Conservation (phyloP, 2,113 vertebrate genomes). For the Pelvicachromis taeniatus region DNA sequence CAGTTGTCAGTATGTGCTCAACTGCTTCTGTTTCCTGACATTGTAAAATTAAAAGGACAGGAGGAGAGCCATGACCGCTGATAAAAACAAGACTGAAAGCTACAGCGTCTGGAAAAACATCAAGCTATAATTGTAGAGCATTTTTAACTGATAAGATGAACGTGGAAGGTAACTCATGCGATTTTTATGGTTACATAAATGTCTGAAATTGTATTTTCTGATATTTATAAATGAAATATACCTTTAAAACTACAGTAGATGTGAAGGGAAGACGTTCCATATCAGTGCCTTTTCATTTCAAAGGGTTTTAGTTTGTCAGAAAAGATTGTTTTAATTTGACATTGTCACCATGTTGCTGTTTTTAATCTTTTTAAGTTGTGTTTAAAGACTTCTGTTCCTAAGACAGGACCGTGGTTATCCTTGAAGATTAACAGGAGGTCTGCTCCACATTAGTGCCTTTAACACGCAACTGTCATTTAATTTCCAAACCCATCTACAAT, state of each 20-base stretch:
- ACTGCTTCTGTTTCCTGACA: constrained; percentile 12
- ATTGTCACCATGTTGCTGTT: neutral
- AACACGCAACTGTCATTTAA: neutral
- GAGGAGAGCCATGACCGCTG: neutral
- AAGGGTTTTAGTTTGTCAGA: neutral
- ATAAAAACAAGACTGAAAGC: neutral
- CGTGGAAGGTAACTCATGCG: neutral
- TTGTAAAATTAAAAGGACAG: constrained; percentile 7
- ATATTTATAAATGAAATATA: neutral
- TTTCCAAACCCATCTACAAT: neutral
- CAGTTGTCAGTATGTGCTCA: neutral
- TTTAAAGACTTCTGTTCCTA: constrained; percentile 3
- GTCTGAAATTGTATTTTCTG: neutral
- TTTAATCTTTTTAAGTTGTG: neutral
- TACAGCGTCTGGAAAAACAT: neutral
- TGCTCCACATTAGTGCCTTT: neutral
- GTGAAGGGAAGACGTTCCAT: neutral
- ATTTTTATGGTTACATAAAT: neutral
- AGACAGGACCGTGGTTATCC: neutral
- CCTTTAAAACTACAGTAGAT: neutral
- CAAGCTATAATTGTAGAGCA: neutral
- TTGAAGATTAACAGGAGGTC: neutral
- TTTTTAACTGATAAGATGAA: neutral
- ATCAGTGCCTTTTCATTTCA: neutral
- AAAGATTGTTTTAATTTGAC: neutral